Evolutionary conservation across 2,797 vertebrate genomes (phyloP).

Genomic region (Trachops cirrhosus): DNA sequence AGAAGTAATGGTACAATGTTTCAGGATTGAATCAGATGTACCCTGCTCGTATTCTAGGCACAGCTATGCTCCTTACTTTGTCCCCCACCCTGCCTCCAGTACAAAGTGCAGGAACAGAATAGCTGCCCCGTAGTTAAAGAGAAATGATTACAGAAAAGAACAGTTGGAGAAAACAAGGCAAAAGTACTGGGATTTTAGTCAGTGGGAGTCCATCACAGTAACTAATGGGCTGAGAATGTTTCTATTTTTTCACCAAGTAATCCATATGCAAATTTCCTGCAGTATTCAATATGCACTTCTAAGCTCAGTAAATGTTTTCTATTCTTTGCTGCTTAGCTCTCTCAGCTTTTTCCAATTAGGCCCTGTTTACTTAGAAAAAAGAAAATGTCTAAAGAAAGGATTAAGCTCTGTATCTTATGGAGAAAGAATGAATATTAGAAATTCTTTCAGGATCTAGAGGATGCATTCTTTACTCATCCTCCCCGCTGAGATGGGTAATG

Average conservation of each 20-base stretch:
- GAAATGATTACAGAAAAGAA: slow-evolving; percentile 74
- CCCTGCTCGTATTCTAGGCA: slow-evolving; percentile 37
- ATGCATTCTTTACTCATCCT: slow-evolving; percentile 75
- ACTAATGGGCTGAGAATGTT: slow-evolving; percentile 78
- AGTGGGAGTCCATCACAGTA: slow-evolving; percentile 75
- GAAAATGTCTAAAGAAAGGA: slow-evolving; percentile 81
- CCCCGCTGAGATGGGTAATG: slow-evolving; percentile 75
- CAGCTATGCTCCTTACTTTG: slow-evolving; percentile 49
- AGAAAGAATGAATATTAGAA: slow-evolving; percentile 80
- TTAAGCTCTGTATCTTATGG: slow-evolving; percentile 81
- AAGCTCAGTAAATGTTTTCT: slow-evolving; percentile 80
- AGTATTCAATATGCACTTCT: slow-evolving; percentile 78
- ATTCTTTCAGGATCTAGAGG: slow-evolving; percentile 78
- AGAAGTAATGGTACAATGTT: neutral
- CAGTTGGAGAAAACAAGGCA: slow-evolving; percentile 76
- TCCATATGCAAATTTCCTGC: slow-evolving; percentile 80
- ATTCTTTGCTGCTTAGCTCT: slow-evolving; percentile 78
- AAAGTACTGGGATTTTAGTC: slow-evolving; percentile 74
- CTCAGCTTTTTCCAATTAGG: slow-evolving; percentile 83
- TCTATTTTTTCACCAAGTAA: slow-evolving; percentile 78
- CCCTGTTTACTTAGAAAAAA: slow-evolving; percentile 79
- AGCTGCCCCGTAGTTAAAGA: slow-evolving; percentile 54
- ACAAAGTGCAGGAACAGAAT: slow-evolving; percentile 53
- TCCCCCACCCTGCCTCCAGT: neutral
- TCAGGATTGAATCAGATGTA: slow-evolving; percentile 32